A percentile compares a stretch with the other conserved stretches of the same genome.
phyloP scores from a whole-genome alignment of 2,888 invertebrate genomes.

The Pristionchus mayeri region DNA sequence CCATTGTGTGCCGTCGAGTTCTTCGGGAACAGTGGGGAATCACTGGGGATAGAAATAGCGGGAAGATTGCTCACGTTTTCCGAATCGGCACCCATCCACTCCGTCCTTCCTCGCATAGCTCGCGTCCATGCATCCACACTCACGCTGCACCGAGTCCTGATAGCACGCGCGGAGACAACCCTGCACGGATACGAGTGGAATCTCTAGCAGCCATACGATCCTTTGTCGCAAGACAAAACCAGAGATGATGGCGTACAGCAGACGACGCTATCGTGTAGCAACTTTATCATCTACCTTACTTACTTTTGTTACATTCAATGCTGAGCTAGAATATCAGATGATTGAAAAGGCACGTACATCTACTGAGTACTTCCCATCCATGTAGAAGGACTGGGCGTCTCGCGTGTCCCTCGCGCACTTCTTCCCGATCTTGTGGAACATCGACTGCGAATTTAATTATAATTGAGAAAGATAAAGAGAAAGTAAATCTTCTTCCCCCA shows the following conservation, averaged over 20 bases:
- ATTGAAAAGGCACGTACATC: constrained; percentile 30
- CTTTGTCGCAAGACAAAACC: too few relatives aligned
- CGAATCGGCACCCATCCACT: constrained; percentile 5
- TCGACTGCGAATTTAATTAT: too few relatives aligned
- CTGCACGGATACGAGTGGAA: neutral
- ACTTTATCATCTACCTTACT: too few relatives aligned
- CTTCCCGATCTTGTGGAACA: neutral
- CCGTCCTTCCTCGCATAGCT: constrained; percentile 16
- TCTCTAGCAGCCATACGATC: neutral
- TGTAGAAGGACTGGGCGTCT: constrained; percentile 47
- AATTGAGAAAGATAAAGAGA: too few relatives aligned
- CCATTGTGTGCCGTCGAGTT: too few relatives aligned
- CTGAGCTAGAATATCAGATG: too few relatives aligned
- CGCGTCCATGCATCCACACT: constrained; percentile 50
- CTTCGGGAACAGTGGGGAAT: too few relatives aligned
- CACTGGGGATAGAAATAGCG: too few relatives aligned
- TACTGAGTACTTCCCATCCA: constrained; percentile 33
- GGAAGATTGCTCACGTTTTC: constrained; percentile 47
- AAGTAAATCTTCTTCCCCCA: too few relatives aligned
- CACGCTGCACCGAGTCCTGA: constrained; percentile 42
- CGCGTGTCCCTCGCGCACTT: neutral
- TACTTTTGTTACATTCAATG: too few relatives aligned
- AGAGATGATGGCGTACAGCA: too few relatives aligned
- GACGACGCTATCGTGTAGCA: too few relatives aligned
- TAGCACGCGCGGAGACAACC: constrained; percentile 52